Percentiles rank a stretch among this genome's conserved stretches.
Conservation (phyloP, 2,797 vertebrate genomes). For the Hephaestus fuliginosus region DNA sequence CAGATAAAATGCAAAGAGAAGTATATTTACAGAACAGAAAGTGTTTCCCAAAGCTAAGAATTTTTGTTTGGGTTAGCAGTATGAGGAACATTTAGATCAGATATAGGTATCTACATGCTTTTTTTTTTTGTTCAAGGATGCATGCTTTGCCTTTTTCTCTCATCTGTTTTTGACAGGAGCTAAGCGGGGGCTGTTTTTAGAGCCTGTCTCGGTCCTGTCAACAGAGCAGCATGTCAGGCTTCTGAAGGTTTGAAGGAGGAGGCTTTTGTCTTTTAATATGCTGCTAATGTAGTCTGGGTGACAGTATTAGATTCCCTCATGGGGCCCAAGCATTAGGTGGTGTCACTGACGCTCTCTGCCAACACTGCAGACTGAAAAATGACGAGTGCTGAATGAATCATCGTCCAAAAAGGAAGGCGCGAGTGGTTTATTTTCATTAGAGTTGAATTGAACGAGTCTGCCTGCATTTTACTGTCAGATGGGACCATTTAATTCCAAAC, state of each 20-base stretch:
- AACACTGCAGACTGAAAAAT: conserved; percentile 21
- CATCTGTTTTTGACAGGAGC: conserved; percentile 45
- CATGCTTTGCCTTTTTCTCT: conserved; percentile 21
- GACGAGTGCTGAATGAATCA: conserved; percentile 14
- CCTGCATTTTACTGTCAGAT: conserved; percentile 13
- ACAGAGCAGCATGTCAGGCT: conserved; percentile 30
- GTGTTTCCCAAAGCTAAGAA: not conserved
- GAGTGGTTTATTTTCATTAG: not conserved
- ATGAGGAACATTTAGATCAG: conserved; percentile 12
- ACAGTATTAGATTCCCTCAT: conserved; percentile 38
- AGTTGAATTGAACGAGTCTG: not conserved
- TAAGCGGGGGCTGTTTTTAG: conserved; percentile 45
- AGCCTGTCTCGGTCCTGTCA: conserved; percentile 40
- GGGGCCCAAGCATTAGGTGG: conserved; percentile 8
- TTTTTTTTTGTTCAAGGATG: conserved; percentile 27
- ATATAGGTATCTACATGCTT: conserved; percentile 16
- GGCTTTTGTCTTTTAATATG: conserved; percentile 46
- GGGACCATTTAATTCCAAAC: not conserved
- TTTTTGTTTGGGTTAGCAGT: not conserved
- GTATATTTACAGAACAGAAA: not conserved
- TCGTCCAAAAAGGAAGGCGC: conserved; percentile 7
- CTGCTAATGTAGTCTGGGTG: conserved; percentile 52
- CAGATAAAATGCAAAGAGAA: not conserved
- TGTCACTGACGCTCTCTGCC: conserved; percentile 9
- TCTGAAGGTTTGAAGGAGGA: conserved; percentile 22